Conservation (phyloP, 2,888 invertebrate genomes). For the Trichacis sp. region DNA sequence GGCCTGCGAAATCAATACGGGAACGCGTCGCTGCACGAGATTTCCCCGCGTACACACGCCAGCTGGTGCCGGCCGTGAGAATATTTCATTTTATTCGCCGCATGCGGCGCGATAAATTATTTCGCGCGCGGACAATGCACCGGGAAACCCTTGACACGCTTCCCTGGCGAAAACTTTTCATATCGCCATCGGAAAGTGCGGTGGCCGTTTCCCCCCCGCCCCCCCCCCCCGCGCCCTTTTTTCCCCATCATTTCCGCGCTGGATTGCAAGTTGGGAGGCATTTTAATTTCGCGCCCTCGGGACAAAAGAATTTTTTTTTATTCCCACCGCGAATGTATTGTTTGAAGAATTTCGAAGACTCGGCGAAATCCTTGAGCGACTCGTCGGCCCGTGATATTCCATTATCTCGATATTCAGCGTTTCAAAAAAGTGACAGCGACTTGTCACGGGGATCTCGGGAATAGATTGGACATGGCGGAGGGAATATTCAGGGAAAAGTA, state of each 20-base stretch:
- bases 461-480: conserved; percentile 23
- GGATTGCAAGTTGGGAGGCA: too few relatives aligned
- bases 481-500: too few relatives aligned
- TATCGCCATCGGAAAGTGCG: neutral
- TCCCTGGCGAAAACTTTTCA: neutral
- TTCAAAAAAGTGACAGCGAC: conserved; percentile 38
- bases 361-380: neutral
- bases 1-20: conserved; percentile 8
- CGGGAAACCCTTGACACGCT: neutral
- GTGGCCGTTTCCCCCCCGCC: too few relatives aligned
- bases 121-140: conserved; percentile 3
- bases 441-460: conserved; percentile 28
- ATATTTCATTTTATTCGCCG: conserved; percentile 7
- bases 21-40: neutral
- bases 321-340: neutral
- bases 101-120: conserved; percentile 4
- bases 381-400: conserved; percentile 32
- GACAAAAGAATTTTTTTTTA: too few relatives aligned
- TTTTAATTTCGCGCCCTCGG: too few relatives aligned
- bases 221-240: too few relatives aligned
- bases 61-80: conserved; percentile 2
- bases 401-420: conserved; percentile 35
- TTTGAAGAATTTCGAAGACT: neutral
- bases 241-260: too few relatives aligned
- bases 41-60: conserved; percentile 3